Conservation (phyloP, 2,797 vertebrate genomes). For the Sebastes flavidus region DNA sequence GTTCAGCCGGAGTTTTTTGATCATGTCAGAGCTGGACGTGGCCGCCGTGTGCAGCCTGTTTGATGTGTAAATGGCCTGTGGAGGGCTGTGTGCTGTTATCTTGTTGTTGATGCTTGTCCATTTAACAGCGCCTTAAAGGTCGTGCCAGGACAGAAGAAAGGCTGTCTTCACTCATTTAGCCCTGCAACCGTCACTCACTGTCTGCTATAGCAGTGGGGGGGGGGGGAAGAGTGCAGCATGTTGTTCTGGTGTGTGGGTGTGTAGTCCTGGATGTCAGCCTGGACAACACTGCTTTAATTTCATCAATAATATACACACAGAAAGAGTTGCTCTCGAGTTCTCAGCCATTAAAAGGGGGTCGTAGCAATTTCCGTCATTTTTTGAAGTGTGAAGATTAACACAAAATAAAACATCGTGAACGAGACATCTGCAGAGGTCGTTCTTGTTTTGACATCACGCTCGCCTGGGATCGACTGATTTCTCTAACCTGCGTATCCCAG, state of each 20-base stretch:
- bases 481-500: conserved; percentile 17
- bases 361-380: not conserved
- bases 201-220: not conserved
- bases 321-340: not conserved
- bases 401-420: not conserved
- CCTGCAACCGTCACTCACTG: conserved; percentile 19
- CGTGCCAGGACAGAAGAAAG: conserved; percentile 6
- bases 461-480: conserved; percentile 11
- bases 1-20: not conserved
- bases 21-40: conserved; percentile 2
- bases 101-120: conserved; percentile 6
- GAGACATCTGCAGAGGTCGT: not conserved
- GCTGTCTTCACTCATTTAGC: conserved; percentile 27
- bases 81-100: conserved; percentile 1
- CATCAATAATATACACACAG: not conserved
- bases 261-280: conserved; percentile 1
- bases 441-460: conserved; percentile 20
- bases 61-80: conserved; percentile 48
- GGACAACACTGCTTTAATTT: conserved; percentile 3
- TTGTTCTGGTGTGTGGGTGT: not conserved
- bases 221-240: not conserved
- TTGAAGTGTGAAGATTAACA: not conserved
- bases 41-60: conserved; percentile 21
- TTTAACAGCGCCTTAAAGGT: conserved; percentile 23
- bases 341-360: not conserved